These are phyloP conservation scores for Heptranchias perlo DNA, from an alignment of 2,113 vertebrate species.

Conservation along the genomic window DNA sequence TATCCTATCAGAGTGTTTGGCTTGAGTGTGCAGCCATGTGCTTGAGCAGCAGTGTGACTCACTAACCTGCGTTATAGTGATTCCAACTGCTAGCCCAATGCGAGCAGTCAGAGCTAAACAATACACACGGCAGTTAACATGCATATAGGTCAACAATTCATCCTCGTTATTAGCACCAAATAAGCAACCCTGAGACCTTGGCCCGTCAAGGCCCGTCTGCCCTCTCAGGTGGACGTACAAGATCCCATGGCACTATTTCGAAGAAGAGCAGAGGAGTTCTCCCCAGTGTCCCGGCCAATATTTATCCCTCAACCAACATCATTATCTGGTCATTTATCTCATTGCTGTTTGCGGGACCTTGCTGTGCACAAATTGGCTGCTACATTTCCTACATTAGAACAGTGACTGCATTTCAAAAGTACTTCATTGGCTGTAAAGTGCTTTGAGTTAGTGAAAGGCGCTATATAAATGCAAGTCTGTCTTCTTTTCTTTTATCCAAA, in stretches of 20 bases:
- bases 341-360: too few species aligned
- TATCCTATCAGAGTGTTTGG: background rate
- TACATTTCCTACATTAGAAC: background rate
- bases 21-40: background rate
- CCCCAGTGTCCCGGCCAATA: background rate
- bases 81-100: background rate
- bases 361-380: background rate
- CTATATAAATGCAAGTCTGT: background rate
- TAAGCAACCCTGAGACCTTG: background rate
- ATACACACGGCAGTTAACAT: background rate
- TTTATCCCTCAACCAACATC: background rate
- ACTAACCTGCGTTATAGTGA: background rate
- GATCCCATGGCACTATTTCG: background rate
- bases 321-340: background rate
- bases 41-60: background rate
- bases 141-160: background rate
- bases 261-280: too few species aligned
- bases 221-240: background rate
- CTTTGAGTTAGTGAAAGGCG: background rate
- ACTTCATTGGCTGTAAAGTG: too few species aligned
- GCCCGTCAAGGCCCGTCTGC: background rate
- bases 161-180: background rate
- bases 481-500: background rate
- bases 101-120: background rate
- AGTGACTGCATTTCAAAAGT: background rate